These are phyloP conservation scores for Eudemis profundana DNA, from an alignment of 2,888 invertebrate species.

Conservation along the genomic window DNA sequence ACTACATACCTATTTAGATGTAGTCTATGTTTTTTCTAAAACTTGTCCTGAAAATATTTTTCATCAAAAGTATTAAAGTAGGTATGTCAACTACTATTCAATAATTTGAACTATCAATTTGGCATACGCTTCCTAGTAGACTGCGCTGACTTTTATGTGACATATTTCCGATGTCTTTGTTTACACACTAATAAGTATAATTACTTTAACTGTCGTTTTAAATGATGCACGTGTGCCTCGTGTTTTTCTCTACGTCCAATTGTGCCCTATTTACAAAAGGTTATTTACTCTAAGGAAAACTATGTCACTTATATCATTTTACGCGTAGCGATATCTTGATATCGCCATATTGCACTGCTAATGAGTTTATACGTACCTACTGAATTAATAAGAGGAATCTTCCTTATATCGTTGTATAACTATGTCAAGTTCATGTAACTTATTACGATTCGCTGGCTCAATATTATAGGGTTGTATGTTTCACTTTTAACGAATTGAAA, in stretches of 20 bases:
- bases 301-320: neutral
- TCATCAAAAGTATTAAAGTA: too few species aligned
- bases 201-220: slow-evolving; percentile 28
- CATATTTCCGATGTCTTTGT: slow-evolving; percentile 21
- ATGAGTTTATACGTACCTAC: slow-evolving; percentile 21
- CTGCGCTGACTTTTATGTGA: too few species aligned
- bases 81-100: too few species aligned
- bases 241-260: neutral
- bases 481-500: too few species aligned
- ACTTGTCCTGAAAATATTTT: too few species aligned
- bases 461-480: too few species aligned
- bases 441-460: too few species aligned
- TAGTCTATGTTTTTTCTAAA: too few species aligned
- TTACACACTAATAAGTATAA: neutral
- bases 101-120: too few species aligned
- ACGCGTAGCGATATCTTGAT: neutral
- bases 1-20: too few species aligned
- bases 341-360: slow-evolving; percentile 17
- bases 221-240: slow-evolving; percentile 4
- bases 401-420: slow-evolving; percentile 19
- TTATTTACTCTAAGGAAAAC: neutral
- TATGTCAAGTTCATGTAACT: too few species aligned
- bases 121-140: too few species aligned
- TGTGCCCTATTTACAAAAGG: neutral
- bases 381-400: slow-evolving; percentile 28